Base-by-base conservation (phyloP, 1,140 invertebrate genomes). In the Drosophila tsacasi region DNA sequence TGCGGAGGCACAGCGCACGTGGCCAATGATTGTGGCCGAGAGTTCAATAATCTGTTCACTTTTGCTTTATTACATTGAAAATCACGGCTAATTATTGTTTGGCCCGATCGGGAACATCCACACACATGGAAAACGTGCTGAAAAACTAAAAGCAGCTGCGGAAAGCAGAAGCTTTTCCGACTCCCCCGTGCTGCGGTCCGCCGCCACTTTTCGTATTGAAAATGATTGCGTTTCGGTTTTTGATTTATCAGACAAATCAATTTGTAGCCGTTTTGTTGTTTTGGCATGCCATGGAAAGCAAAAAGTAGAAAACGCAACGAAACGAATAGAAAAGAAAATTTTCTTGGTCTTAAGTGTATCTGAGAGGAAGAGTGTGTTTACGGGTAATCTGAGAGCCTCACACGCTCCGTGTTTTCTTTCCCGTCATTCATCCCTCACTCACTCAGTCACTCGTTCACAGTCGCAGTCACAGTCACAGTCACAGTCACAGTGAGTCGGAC, bases 181-280 rank as follows among this genome's bases (percentile, higher is more conserved):
- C 52, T 74, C 25, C 25, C 15, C 55, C 21, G 15, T 37, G 52
- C 13, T 30, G 3, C 23, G 30, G 5, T 23, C 30, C 21, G 13
- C 15, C 44, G 44, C 13, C 6, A 6, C 35, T 13, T 44, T 57
- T 27, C 37, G n/a, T 23, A 57, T 35, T 15, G 55, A 32, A 76
- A 76, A 69, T 54, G 74, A 62, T 69, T 71, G 64, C 55, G 71
- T 74, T 74, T 74, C 55, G 71, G 47, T 37, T 59, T 79, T 77
- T 83, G 76, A 83, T 83, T 83, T 83, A 83, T 80, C 79, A 84
- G 81, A 84, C 81, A 84, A 84, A 84, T 84, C 81, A 84, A 84
- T 84, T 84, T 84, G 81, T 84, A 84, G 81, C 76, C 71, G 65
- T 81, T 84, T 80, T 84, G 73, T 80, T 82, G 69, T 47, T 78